Percentiles rank a stretch among this genome's conserved stretches.
Evolutionary conservation across 2,888 invertebrate genomes (phyloP).

Genomic region (Anthophora plumipes): DNA sequence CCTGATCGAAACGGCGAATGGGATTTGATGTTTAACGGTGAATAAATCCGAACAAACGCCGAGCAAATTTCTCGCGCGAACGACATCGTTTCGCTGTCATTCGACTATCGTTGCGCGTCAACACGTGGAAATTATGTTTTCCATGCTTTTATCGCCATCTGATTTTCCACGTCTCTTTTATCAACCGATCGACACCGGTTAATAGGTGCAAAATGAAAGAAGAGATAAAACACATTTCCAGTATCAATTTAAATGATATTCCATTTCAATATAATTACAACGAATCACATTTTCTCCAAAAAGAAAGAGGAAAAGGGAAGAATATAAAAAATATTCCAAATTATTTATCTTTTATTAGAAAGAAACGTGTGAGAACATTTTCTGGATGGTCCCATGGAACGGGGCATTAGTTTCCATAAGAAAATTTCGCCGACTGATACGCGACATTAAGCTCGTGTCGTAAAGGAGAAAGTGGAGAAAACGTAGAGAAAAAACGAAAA

Average conservation of each 20-base stretch:
- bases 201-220: too few species aligned
- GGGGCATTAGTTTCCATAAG: constrained; percentile 46
- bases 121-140: constrained; percentile 32
- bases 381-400: too few species aligned
- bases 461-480: not conserved
- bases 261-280: too few species aligned
- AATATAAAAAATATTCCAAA: too few species aligned
- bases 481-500: not conserved
- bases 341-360: too few species aligned
- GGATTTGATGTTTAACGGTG: constrained; percentile 43
- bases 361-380: too few species aligned
- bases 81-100: not conserved
- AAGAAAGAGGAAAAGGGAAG: too few species aligned
- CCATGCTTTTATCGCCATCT: not conserved
- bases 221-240: too few species aligned
- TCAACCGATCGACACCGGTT: too few species aligned
- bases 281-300: too few species aligned
- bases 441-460: constrained; percentile 60
- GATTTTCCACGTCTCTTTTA: not conserved
- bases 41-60: constrained; percentile 42
- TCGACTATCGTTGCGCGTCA: constrained; percentile 10
- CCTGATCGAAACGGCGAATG: constrained; percentile 10
- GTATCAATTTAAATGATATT: too few species aligned
- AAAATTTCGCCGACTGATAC: constrained; percentile 28
- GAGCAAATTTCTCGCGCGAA: constrained; percentile 29